Evolutionary conservation across 2,113 vertebrate species (phyloP), one percentile per base, ranked within the genome.

Genomic region (Apteryx mantelli): DNA sequence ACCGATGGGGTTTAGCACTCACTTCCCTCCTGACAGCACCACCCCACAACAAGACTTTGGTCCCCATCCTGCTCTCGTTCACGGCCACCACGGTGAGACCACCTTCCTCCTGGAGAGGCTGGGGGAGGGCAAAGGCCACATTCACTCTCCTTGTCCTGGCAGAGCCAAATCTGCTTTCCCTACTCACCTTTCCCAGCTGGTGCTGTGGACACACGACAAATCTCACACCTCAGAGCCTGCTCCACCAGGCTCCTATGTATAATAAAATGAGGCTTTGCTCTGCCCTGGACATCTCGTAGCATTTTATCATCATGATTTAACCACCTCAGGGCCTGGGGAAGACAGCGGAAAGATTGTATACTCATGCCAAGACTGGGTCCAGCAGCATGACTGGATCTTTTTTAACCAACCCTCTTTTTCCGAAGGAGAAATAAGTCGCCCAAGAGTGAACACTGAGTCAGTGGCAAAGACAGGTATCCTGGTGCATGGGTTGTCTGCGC

Each of bases 71-170:
- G 30, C 46, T 91, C 14, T 75, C 63, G 16, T 2, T 82, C 52
- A 0, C 0, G 63, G 56, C 21, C 76, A 9, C 52, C 34, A 8
- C 0, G 1, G 30, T 19, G 38, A 80, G 1, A 9, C 22, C 38
- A n/a, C 25, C 26, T 28, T 14, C 26, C 0, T 0, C 38, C 6
- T 1, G 3, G 21, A 5, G 19, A 18, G n/a, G n/a, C 20, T 7
- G 34, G 1, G 2, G 5, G 42, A 42, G 11, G 19, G 1, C 3
- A 19, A n/a, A 36, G 13, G 0, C 28, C 2, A 9, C 12, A 7
- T n/a, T 46, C 69, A 34, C 9, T 58, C 50, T 22, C 26, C 7
- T 2, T 66, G 75, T 28, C 63, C 40, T 11, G 52, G 5, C 1
- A 50, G 75, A 20, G 34, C 34, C 9, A 12, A 77, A 83, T 46